Evolutionary conservation across 2,113 vertebrate species (phyloP), one percentile per base, ranked within the genome.

Genomic region (Todiramphus chloris): DNA sequence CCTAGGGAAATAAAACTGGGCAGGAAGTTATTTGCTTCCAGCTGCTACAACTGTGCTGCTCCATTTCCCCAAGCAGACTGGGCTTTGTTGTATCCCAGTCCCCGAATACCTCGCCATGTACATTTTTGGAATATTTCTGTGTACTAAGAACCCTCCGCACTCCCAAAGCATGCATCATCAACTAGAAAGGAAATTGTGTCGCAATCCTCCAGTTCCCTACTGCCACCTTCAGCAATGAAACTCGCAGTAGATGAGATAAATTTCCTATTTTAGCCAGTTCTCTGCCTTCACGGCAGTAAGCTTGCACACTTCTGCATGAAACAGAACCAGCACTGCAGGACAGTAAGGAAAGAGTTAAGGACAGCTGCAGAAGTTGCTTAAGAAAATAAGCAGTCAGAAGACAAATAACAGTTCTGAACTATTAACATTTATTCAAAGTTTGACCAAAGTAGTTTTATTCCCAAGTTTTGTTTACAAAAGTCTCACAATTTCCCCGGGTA

Each of bases 371-470:
- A 64, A 87, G 82, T 39, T 60, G 37, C 33, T 84, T 60, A 10
- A 69, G 60, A 80, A 94, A 97, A 93, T 81, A 79, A 97, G 94
- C 31, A 96, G 66, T 41, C 94, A 83, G 50, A 94, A 85, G 68
- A 76, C 91, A 95, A 76, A 70, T 20, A 15, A 15, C 14, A 87
- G 39, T 90, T 96, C 96, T 95, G 63, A 94, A 53, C 94, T 96
- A 86, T 81, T 33, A 88, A 75, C 55, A 53, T 97, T 97, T 97
- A 97, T 97, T 97, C 89, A 20, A 91, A 89, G 80, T 73, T 90
- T 82, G 83, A 95, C 78, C 6, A 1, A 96, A 92, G 85, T 53
- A 91, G 58, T 58, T 88, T 83, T 76, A 83, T 67, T 94, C 59
- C 60, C 85, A 90, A 75, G 53, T 80, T 92, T 73, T 79, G 87